Base-by-base conservation (phyloP, 1,140 invertebrate genomes). In the Lucilia sericata region DNA sequence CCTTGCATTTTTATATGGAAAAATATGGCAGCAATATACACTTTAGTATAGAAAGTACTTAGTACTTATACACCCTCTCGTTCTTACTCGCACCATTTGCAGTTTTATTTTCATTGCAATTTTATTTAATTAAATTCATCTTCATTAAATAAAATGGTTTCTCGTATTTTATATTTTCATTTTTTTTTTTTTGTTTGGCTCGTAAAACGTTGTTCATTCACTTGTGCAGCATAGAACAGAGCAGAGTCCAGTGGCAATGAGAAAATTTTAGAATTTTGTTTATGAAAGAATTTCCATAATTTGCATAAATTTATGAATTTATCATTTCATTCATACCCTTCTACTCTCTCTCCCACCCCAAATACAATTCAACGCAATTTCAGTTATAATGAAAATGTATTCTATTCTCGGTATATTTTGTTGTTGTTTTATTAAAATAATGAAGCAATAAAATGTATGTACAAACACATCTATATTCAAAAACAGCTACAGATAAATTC, bases 31-130 rank as follows among this genome's bases (percentile, higher is more conserved):
- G 25, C n/a, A 49, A 49, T 17, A 55, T 55, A 55, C 42, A 42
- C 25, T 30, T 30, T 42, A 42, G 42, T 42, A 30, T 3, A 3
- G 5, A 42, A 8, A 8, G 42, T 42, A 42, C 42, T 42, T 42
- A 10, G 42, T 42, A 42, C 42, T 42, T 42, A 42, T 42, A 2
- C 42, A 5, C 42, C 5, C 42, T 8, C 42, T 42, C 10, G 42
- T 42, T 8, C 42, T 30, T 30, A 10, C 55, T 60, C 55, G n/a
- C 14, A 17, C 65, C 19, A 70, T 70, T 70, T 70, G 19, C 65
- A 70, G 65, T 70, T 70, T 70, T 70, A 21, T 70, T 70, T 70
- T 70, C 21, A 70, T 70, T 70, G n/a, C 65, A 19, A 70, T 70
- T 70, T 70, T 12, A 70, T 70, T 70, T 21, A 21, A 70, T 70